Percentiles rank a stretch among this genome's conserved stretches.
Evolutionary conservation across 92 coral and sea anemone species (phyloP).

Genomic region (Umimayanthus kanabou): DNA sequence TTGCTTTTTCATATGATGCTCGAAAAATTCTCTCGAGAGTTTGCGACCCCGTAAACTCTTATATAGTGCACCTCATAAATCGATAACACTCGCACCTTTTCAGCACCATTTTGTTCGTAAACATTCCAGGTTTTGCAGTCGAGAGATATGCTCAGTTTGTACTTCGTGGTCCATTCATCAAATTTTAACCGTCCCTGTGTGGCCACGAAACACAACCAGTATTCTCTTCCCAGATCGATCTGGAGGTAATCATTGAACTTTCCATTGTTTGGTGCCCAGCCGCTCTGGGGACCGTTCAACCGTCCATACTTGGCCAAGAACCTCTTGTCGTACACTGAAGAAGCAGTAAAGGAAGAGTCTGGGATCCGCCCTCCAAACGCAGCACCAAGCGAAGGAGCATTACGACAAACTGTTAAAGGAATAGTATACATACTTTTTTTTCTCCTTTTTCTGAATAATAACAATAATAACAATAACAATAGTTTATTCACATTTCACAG

Average conservation of each 20-base stretch:
- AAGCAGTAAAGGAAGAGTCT: neutral
- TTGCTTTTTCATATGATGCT: too few relatives aligned
- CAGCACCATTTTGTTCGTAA: neutral
- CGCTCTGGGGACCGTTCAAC: neutral
- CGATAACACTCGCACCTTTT: neutral
- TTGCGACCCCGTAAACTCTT: too few relatives aligned
- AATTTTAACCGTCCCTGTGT: neutral
- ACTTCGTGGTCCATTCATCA: neutral
- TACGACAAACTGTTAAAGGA: neutral
- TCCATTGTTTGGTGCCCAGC: neutral
- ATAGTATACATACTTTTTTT: too few relatives aligned
- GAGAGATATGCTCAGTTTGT: neutral
- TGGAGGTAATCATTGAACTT: neutral
- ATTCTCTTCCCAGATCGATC: neutral
- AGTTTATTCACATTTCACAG: too few relatives aligned
- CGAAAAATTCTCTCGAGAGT: too few relatives aligned
- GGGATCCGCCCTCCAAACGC: neutral
- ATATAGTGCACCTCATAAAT: too few relatives aligned
- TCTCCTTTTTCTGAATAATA: too few relatives aligned
- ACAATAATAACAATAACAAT: too few relatives aligned
- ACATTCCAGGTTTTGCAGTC: neutral
- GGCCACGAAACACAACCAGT: neutral
- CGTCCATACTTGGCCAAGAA: neutral
- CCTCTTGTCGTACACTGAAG: neutral
- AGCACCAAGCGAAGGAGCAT: neutral